Conservation (phyloP, 2,888 invertebrate genomes). For the Diplazon laetatorius region DNA sequence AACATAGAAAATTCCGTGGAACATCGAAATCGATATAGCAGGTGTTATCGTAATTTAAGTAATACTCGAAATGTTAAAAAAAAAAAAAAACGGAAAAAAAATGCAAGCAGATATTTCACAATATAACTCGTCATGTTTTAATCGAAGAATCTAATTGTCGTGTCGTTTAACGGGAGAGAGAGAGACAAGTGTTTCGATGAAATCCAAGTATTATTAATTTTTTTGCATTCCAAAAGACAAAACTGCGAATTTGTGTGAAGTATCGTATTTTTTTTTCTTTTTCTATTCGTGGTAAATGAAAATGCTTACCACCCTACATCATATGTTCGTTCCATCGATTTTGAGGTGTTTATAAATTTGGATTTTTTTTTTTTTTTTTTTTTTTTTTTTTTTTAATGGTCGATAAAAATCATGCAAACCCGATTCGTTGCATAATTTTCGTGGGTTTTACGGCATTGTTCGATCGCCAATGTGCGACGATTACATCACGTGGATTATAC, state of each 20-base stretch:
- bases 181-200: slow-evolving; percentile 51
- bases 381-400: not conserved
- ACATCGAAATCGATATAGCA: slow-evolving; percentile 61
- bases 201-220: slow-evolving; percentile 62
- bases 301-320: too few relatives aligned
- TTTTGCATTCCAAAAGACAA: slow-evolving; percentile 62
- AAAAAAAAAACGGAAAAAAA: too few relatives aligned
- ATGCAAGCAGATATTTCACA: slow-evolving; percentile 36
- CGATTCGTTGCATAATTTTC: too few relatives aligned
- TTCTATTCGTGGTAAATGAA: not conserved
- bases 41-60: slow-evolving; percentile 59
- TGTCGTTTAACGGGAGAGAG: slow-evolving; percentile 46
- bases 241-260: slow-evolving; percentile 39
- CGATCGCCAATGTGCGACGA: too few relatives aligned
- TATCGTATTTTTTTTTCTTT: too few relatives aligned
- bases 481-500: too few relatives aligned
- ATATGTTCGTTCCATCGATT: too few relatives aligned
- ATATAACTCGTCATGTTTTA: slow-evolving; percentile 30
- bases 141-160: slow-evolving; percentile 41
- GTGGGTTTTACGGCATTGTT: too few relatives aligned
- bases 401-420: too few relatives aligned
- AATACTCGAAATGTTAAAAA: slow-evolving; percentile 34
- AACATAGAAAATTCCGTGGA: slow-evolving; percentile 38
- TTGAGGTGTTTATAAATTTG: too few relatives aligned
- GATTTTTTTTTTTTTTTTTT: not conserved